Evolutionary conservation across 2,113 vertebrate genomes (phyloP).

Genomic region (Serilophus lunatus): DNA sequence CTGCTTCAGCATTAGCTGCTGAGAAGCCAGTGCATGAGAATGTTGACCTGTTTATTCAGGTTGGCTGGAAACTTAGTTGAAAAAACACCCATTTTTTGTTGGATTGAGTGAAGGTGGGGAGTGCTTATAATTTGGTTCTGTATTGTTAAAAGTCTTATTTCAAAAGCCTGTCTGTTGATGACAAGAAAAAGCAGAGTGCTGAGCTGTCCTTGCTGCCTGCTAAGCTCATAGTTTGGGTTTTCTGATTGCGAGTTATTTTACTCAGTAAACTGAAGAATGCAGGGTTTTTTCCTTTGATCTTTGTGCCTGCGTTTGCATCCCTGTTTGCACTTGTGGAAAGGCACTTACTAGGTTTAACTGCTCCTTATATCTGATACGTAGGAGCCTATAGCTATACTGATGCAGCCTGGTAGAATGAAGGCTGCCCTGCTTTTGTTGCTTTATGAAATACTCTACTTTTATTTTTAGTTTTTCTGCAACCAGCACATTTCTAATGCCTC

Average conservation of each 20-base stretch:
- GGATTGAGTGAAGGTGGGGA: neutral
- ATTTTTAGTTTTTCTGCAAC: neutral
- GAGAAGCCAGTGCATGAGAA: neutral
- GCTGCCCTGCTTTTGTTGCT: neutral
- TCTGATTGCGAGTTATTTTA: neutral
- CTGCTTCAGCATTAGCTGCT: neutral
- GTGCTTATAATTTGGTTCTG: neutral
- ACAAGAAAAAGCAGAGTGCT: neutral
- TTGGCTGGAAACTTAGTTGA: neutral
- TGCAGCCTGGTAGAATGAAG: neutral
- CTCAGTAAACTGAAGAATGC: neutral
- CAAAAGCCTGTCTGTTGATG: neutral
- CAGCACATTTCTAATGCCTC: neutral
- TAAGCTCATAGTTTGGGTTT: neutral
- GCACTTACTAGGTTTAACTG: neutral
- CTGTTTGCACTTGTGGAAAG: neutral
- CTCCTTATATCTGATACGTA: neutral
- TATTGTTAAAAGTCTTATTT: neutral
- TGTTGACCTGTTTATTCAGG: constrained; percentile 9
- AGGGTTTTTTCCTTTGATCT: neutral
- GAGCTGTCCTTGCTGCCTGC: neutral
- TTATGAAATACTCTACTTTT: neutral
- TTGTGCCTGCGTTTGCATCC: neutral
- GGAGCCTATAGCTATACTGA: neutral
- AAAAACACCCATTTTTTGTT: neutral